Evolutionary conservation across 2,797 vertebrate species (phyloP), one percentile per base, ranked within the genome.

Genomic region (Periophthalmus magnuspinnatus): DNA sequence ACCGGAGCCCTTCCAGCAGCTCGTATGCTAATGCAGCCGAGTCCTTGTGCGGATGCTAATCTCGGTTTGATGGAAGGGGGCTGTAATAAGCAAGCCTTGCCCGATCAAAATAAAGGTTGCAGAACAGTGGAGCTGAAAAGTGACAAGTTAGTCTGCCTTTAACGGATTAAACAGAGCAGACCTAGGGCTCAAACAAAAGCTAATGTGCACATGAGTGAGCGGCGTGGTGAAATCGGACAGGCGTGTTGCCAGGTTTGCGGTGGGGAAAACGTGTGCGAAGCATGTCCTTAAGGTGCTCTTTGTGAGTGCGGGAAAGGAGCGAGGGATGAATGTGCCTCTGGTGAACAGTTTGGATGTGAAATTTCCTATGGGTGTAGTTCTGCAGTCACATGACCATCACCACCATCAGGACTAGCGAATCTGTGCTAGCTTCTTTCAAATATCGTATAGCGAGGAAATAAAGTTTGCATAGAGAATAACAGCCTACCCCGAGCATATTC

Each of bases 21-120:
- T 77, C 57, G 62, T 87, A 86, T 84, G 81, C 69, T 83, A 82
- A 83, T 77, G 34, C 1, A 48, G 32, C 47, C 17, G 59, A 62
- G 71, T 76, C 75, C 83, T 83, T 85, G 72, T 72, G 77, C 68
- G 11, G 78, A 88, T 88, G 84, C 69, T 88, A 87, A 88, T 84
- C 22, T 47, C 3, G 13, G 59, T 17, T 65, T 77, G 73, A 76
- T 74, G 70, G 72, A 77, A 52, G 59, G 62, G 67, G 52, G 73
- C 67, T 71, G 66, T 71, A 79, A 70, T 73, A 87, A 71, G 33
- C 10, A 56, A 72, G 78, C 80, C 69, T 75, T 69, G 79, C 50
- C 55, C 67, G 68, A 75, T 86, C 82, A 86, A 78, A 88, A 83
- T 75, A 76, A 81, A 84, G 69, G 81, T 67, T 84, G 57, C 56